phyloP scores from a whole-genome alignment of 1,140 invertebrate species.

The Temnothorax curvispinosus region DNA sequence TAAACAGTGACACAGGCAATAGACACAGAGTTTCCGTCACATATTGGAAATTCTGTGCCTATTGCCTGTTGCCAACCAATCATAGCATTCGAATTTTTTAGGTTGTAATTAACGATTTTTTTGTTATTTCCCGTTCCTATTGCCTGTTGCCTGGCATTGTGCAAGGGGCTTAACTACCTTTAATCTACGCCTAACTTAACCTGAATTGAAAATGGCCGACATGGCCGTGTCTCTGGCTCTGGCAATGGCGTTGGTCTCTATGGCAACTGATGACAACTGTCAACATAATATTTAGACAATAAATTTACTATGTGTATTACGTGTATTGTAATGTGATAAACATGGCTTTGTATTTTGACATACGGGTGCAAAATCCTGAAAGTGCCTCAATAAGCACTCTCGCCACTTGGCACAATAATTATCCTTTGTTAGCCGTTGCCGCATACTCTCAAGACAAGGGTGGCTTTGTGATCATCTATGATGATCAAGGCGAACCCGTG shows the following conservation, averaged over 20 bases:
- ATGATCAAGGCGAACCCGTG: slow-evolving; percentile 94
- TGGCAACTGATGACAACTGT: slow-evolving; percentile 18
- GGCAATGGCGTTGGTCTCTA: background rate
- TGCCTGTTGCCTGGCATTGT: no score
- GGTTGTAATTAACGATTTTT: no score
- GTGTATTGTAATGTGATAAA: background rate
- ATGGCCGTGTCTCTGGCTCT: background rate
- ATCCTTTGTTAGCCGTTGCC: slow-evolving; percentile 93
- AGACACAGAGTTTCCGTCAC: no score
- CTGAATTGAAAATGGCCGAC: background rate
- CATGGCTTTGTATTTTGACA: slow-evolving; percentile 92
- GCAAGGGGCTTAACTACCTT: no score
- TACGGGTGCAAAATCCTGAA: slow-evolving; percentile 90
- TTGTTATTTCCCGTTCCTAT: no score
- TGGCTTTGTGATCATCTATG: slow-evolving; percentile 94
- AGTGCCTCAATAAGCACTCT: slow-evolving; percentile 90
- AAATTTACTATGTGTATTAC: background rate
- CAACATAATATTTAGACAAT: background rate
- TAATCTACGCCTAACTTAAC: background rate
- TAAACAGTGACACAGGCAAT: no score
- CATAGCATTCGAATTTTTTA: no score
- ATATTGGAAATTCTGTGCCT: no score
- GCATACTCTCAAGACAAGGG: slow-evolving; percentile 95
- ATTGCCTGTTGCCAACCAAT: no score
- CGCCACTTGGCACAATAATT: slow-evolving; percentile 92